Evolutionary conservation across 1,140 invertebrate genomes (phyloP).

Genomic region (Cydia pomonella): DNA sequence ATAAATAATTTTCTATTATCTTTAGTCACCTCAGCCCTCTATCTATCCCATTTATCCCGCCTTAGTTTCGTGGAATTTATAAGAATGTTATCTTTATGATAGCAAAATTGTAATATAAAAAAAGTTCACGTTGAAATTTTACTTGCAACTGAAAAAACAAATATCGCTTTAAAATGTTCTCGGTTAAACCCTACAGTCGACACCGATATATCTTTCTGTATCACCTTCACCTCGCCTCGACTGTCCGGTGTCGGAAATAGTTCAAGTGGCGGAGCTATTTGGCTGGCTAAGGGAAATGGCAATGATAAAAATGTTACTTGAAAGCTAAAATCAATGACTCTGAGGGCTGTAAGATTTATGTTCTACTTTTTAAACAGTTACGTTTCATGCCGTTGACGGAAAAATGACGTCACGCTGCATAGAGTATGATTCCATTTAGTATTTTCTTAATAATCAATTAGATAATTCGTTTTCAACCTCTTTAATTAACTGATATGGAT

Average conservation of each 20-base stretch:
- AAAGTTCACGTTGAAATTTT: neutral
- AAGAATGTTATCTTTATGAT: neutral
- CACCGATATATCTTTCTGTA: slow-evolving; percentile 8
- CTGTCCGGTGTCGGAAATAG: neutral
- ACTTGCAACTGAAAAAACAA: neutral
- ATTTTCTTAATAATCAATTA: too few relatives aligned
- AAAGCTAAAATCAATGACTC: neutral
- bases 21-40: too few relatives aligned
- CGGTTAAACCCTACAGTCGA: neutral
- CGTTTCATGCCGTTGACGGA: too few relatives aligned
- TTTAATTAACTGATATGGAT: too few relatives aligned
- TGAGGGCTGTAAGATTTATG: neutral
- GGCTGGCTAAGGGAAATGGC: neutral
- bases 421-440: too few relatives aligned
- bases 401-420: too few relatives aligned
- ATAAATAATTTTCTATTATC: too few relatives aligned
- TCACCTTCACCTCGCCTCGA: slow-evolving; percentile 1
- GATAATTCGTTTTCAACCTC: too few relatives aligned
- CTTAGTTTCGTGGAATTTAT: neutral
- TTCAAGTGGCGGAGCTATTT: slow-evolving; percentile 16
- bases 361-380: too few relatives aligned
- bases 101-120: neutral
- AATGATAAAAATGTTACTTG: neutral
- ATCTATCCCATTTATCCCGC: too few relatives aligned
- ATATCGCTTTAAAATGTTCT: neutral